phyloP scores from a whole-genome alignment of 2,797 vertebrate genomes.

The Orientallactaga sibirica region DNA sequence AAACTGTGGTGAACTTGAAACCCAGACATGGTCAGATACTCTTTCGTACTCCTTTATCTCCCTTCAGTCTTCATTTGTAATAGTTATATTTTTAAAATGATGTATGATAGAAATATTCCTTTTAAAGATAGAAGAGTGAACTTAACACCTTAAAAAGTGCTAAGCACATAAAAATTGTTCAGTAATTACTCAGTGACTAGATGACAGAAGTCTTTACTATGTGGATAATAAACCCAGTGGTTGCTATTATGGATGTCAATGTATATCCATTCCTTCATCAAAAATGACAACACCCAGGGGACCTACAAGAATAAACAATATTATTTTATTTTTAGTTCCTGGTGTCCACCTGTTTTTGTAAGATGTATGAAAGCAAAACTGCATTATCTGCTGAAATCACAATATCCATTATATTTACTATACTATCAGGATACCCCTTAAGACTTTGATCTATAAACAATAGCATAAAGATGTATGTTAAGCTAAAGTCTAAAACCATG shows the following conservation, averaged over 20 bases:
- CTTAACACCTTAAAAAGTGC: neutral
- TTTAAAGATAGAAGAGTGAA: constrained; percentile 8
- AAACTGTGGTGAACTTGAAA: constrained; percentile 32
- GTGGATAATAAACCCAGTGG: neutral
- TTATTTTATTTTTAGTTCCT: neutral
- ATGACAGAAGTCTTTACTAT: neutral
- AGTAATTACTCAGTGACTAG: constrained; percentile 29
- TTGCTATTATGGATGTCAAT: neutral
- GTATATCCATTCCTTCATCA: constrained; percentile 7
- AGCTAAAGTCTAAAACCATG: neutral
- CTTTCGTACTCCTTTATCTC: neutral
- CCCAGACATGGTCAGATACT: neutral
- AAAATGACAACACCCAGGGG: neutral
- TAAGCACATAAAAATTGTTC: neutral
- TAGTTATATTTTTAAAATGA: neutral
- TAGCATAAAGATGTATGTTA: neutral
- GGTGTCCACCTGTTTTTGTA: constrained; percentile 26
- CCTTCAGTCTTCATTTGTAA: too few relatives aligned
- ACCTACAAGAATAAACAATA: neutral
- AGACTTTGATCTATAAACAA: constrained; percentile 8
- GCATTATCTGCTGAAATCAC: neutral
- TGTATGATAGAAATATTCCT: constrained; percentile 16
- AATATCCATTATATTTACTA: neutral
- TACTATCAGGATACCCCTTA: neutral
- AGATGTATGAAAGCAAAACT: neutral